Base-by-base conservation (phyloP, 1,140 invertebrate species). In the Paracyclopina nana region DNA sequence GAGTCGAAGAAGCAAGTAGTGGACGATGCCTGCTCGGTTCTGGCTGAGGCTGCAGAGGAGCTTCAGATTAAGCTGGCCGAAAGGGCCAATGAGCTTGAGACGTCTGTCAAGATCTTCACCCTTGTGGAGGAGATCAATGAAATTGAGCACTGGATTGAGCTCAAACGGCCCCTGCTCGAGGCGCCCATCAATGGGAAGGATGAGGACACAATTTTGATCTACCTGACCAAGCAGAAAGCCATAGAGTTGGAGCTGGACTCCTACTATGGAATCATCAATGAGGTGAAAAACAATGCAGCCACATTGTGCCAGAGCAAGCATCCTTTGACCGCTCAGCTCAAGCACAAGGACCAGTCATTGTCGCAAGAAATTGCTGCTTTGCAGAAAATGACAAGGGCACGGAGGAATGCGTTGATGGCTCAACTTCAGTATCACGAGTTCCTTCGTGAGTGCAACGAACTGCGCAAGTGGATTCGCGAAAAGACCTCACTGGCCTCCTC, bases 391-490 rank as follows among this genome's bases (percentile, higher is more conserved):
- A 82, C 84, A 0, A 77, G 75, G 4, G 71, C 77, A 12, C 67
- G 87, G 48, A 80, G 88, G 59, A 75, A 80, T 54, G 76, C 80
- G 14, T 67, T 96, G 0, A 83, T 94, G 66, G 84, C 90, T 62
- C 87, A 82, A 28, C 77, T 94, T 60, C 82, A 82, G 62, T 60
- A 86, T 53, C 88, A 92, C 61, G 87, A 92, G 60, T 98, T 92
- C 63, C 77, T 92, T 60, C 67, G 80, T 0, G 92, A 97, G 65
- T 56, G 59, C 1, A 73, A 78, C 46, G 88, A 96, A 60, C 71
- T 96, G 48, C 85, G 94, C 59, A 75, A 78, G 56, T 97, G 90
- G 88, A 92, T 97, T 27, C 76, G 78, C 54, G 87, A 95, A 61
- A 86, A 96, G 62, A 77, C 87, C 63, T 78, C 82, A 56, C 77